A percentile compares a stretch with the other conserved stretches of the same genome.
Conservation (phyloP, 2,888 invertebrate genomes). For the Sphaeridia pumilis region DNA sequence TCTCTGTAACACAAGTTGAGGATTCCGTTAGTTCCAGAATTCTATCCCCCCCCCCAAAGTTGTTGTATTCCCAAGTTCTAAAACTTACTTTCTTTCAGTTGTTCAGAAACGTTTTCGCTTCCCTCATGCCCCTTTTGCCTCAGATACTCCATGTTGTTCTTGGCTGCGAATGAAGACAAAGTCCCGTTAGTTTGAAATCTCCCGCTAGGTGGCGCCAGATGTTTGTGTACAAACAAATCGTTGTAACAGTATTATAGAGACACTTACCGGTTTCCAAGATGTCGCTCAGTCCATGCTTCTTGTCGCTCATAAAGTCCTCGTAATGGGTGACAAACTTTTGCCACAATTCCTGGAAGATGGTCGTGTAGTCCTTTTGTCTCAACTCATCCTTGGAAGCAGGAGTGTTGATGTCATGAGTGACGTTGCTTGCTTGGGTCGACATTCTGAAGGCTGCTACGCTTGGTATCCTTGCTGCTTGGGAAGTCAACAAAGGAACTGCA, state of each 20-base stretch:
- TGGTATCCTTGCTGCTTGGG: no score
- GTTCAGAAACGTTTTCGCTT: not conserved
- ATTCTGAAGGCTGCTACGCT: not conserved
- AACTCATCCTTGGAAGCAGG: not conserved
- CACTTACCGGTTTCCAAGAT: slow-evolving; percentile 1
- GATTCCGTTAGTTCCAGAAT: not conserved
- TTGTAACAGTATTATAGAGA: not conserved
- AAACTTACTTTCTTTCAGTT: slow-evolving; percentile 3
- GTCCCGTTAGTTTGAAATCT: not conserved
- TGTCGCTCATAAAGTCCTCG: not conserved
- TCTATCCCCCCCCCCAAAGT: not conserved
- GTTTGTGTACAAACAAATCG: not conserved
- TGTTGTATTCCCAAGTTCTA: not conserved
- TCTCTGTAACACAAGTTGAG: not conserved
- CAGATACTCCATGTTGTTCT: slow-evolving; percentile 13
- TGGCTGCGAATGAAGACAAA: not conserved
- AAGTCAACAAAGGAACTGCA: not conserved
- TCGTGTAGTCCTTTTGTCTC: not conserved
- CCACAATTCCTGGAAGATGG: not conserved
- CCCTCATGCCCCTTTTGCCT: slow-evolving; percentile 1
- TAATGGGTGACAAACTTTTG: not conserved
- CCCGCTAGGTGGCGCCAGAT: not conserved
- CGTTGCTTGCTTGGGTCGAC: not conserved
- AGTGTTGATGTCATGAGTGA: not conserved
- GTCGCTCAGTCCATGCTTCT: not conserved